A percentile compares a stretch with the other conserved stretches of the same genome.
These are phyloP conservation scores for Florisuga fusca DNA, from an alignment of 2,797 vertebrate species.

Conservation along the genomic window DNA sequence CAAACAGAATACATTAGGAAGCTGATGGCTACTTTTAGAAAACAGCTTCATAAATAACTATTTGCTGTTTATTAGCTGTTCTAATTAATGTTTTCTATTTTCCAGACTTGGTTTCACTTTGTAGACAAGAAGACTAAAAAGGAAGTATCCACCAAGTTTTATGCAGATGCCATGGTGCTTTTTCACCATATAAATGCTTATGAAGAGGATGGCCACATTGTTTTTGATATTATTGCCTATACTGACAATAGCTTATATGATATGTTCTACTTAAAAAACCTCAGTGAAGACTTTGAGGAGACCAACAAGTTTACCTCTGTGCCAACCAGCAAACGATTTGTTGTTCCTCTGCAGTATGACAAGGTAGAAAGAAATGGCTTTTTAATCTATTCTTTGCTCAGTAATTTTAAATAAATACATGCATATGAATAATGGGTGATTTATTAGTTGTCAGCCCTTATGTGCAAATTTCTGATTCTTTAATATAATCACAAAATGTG, in stretches of 20 bases:
- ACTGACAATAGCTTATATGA: slow-evolving; percentile 87
- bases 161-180: slow-evolving; percentile 84
- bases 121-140: slow-evolving; percentile 87
- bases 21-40: background rate
- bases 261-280: slow-evolving; percentile 90
- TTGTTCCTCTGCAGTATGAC: slow-evolving; percentile 83
- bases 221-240: slow-evolving; percentile 89
- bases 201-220: slow-evolving; percentile 86
- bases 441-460: background rate
- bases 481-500: background rate
- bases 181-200: slow-evolving; percentile 96
- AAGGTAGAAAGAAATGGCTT: slow-evolving; percentile 78
- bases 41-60: background rate
- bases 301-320: slow-evolving; percentile 55
- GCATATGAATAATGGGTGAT: background rate
- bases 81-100: slow-evolving; percentile 15
- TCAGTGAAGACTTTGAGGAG: slow-evolving; percentile 74
- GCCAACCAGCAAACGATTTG: slow-evolving; percentile 85
- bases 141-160: slow-evolving; percentile 77
- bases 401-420: background rate
- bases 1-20: background rate
- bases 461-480: background rate
- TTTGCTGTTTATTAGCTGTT: background rate
- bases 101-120: slow-evolving; percentile 90
- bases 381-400: background rate